A percentile compares a stretch with the other conserved stretches of the same genome.
Evolutionary conservation across 2,113 vertebrate genomes (phyloP).

Genomic region (Dryoscopus gambensis): DNA sequence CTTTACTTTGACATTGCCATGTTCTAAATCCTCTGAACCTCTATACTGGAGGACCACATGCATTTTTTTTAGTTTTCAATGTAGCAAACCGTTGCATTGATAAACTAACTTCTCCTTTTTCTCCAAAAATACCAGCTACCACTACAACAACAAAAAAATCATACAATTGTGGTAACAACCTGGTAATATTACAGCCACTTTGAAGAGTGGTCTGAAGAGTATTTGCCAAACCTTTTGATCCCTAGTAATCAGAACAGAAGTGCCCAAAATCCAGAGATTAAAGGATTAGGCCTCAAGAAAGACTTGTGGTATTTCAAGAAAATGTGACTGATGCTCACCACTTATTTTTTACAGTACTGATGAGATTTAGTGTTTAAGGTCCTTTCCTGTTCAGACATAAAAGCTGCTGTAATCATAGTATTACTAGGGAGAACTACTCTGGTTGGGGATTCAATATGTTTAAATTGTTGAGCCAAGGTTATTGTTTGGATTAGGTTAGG

Average conservation of each 20-base stretch:
- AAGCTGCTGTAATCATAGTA: constrained; percentile 72
- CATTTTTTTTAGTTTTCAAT: background rate
- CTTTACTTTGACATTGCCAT: background rate
- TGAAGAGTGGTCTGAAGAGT: constrained; percentile 27
- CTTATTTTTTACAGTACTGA: constrained; percentile 69
- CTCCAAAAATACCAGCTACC: background rate
- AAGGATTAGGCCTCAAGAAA: constrained; percentile 65
- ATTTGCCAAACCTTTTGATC: constrained; percentile 56
- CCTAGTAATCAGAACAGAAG: constrained; percentile 66
- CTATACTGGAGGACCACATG: background rate
- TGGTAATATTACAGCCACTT: constrained; percentile 32
- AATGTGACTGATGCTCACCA: constrained; percentile 69
- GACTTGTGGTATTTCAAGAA: constrained; percentile 69
- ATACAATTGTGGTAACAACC: background rate
- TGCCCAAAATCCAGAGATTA: constrained; percentile 70
- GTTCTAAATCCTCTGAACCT: background rate
- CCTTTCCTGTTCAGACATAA: constrained; percentile 68
- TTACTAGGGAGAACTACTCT: constrained; percentile 63
- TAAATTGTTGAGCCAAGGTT: constrained; percentile 58
- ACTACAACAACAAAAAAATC: background rate
- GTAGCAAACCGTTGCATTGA: background rate
- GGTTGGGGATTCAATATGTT: constrained; percentile 56
- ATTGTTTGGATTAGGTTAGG: constrained; percentile 64
- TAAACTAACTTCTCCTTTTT: background rate
- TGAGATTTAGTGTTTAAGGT: constrained; percentile 71